Evolutionary conservation across 1,140 invertebrate species (phyloP).

Genomic region (Odontomachus brunneus): DNA sequence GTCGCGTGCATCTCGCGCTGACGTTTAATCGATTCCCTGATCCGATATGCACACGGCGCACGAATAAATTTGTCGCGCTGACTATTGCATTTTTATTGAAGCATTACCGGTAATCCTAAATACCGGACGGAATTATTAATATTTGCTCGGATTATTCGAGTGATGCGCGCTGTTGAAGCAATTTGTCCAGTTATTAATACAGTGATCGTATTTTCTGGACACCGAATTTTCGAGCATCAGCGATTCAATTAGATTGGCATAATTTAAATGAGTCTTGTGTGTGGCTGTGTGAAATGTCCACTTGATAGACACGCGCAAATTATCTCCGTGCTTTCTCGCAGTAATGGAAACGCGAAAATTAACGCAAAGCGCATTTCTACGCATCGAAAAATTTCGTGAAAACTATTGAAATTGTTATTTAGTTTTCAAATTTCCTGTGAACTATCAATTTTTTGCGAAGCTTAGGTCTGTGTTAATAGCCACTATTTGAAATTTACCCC

Average conservation of each 20-base stretch:
- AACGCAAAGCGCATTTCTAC: not conserved
- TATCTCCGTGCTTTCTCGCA: not conserved
- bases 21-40: slow-evolving; percentile 67
- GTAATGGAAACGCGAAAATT: not conserved
- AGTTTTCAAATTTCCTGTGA: not conserved
- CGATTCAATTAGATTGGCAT: not conserved
- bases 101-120: not conserved
- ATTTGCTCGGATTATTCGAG: not conserved
- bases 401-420: not conserved
- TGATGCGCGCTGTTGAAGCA: not conserved
- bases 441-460: not conserved
- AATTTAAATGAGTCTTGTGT: not conserved
- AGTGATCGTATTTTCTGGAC: not conserved
- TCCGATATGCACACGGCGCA: slow-evolving; percentile 22
- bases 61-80: slow-evolving; percentile 45
- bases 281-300: not conserved
- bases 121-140: slow-evolving; percentile 2
- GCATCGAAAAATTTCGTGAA: not conserved
- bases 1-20: slow-evolving; percentile 30
- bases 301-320: not conserved
- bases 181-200: not conserved
- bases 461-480: too few relatives aligned
- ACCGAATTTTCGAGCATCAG: not conserved
- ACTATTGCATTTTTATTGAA: slow-evolving; percentile 9
- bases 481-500: too few relatives aligned